These are phyloP conservation scores for Seriola quinqueradiata DNA, from an alignment of 2,113 vertebrate genomes.

Conservation along the genomic window DNA sequence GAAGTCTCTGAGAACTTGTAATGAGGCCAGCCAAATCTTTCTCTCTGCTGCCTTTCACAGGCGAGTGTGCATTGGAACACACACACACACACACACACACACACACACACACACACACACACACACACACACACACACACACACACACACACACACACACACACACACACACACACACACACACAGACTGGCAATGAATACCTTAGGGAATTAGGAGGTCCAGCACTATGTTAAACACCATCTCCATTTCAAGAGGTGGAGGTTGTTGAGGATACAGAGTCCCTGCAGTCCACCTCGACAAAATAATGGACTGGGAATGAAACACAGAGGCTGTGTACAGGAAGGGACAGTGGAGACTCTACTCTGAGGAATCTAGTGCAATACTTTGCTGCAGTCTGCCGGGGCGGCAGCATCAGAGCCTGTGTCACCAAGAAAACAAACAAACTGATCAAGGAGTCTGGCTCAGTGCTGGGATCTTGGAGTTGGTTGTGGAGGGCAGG, in stretches of 20 bases:
- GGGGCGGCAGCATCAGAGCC: not conserved
- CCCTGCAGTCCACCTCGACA: not conserved
- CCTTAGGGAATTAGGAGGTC: conserved; percentile 11
- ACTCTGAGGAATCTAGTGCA: not conserved
- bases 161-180: not conserved
- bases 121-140: not conserved
- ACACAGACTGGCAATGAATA: not conserved
- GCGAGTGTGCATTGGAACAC: conserved; percentile 9
- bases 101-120: not conserved
- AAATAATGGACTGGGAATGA: not conserved
- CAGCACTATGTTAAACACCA: not conserved
- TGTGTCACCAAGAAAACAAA: not conserved
- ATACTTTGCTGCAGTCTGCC: not conserved
- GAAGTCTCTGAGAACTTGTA: conserved; percentile 51
- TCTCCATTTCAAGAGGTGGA: not conserved
- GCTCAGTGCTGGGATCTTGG: not conserved
- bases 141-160: not conserved
- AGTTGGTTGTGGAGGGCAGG: not conserved
- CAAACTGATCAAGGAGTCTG: not conserved
- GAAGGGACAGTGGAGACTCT: not conserved
- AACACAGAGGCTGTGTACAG: not conserved
- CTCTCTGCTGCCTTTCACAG: conserved; percentile 16
- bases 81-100: not conserved
- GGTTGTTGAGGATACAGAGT: not conserved
- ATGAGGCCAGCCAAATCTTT: conserved; percentile 56